Evolutionary conservation across 2,888 invertebrate genomes (phyloP).

Genomic region (Drosophila rubida): DNA sequence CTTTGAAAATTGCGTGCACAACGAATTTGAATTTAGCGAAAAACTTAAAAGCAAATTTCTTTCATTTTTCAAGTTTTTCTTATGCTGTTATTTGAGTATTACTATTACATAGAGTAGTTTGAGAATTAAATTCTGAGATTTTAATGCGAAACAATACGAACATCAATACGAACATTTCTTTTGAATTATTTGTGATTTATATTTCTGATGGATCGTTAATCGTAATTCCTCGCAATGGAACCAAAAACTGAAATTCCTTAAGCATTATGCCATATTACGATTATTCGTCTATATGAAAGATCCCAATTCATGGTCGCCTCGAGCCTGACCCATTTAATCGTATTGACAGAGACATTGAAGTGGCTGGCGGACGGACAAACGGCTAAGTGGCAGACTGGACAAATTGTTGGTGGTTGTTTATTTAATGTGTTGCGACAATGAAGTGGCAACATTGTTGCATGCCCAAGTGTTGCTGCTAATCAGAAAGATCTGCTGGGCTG

Average conservation of each 20-base stretch:
- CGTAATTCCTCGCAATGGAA: not conserved
- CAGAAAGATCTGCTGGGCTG: not conserved
- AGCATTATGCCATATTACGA: slow-evolving; percentile 1
- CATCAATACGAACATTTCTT: not conserved
- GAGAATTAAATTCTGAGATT: too few relatives aligned
- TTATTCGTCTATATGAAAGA: not conserved
- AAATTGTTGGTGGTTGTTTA: slow-evolving; percentile 9
- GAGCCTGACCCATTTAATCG: slow-evolving; percentile 54
- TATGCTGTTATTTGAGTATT: too few relatives aligned
- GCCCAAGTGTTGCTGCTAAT: slow-evolving; percentile 27
- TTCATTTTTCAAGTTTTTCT: too few relatives aligned
- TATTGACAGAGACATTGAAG: slow-evolving; percentile 58
- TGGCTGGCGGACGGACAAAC: slow-evolving; percentile 23
- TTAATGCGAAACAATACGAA: too few relatives aligned
- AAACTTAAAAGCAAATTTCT: too few relatives aligned
- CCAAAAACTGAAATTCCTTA: not conserved
- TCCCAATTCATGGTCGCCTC: slow-evolving; percentile 31
- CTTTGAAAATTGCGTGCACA: too few relatives aligned
- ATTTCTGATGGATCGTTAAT: not conserved
- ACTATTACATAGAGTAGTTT: too few relatives aligned
- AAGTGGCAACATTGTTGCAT: slow-evolving; percentile 51
- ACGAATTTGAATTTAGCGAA: too few relatives aligned
- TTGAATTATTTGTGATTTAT: not conserved
- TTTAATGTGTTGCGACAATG: slow-evolving; percentile 47
- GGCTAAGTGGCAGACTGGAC: slow-evolving; percentile 32